These are phyloP conservation scores for Lutjanus campechanus DNA, from an alignment of 2,797 vertebrate genomes.

Conservation along the genomic window DNA sequence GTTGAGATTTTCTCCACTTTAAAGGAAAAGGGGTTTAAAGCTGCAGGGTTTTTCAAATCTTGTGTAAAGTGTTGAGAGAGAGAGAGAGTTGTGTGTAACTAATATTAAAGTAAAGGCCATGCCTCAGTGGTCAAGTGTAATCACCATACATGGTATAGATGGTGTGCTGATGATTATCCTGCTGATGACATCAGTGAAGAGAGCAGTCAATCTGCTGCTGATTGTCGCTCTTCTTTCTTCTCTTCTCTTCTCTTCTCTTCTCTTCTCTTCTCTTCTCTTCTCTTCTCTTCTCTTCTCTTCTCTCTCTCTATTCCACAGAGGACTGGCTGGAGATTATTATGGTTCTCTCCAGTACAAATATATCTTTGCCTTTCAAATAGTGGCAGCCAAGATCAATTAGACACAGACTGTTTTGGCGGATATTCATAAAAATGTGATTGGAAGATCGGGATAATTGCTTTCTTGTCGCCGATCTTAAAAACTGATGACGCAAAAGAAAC, in stretches of 20 bases:
- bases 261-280: background rate
- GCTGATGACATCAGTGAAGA: constrained; percentile 32
- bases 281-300: background rate
- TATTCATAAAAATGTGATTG: no score
- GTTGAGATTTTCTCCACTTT: background rate
- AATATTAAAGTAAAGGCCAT: background rate
- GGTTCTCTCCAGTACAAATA: constrained; percentile 4
- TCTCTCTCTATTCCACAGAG: no score
- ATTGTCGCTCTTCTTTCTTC: constrained; percentile 27
- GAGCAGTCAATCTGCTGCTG: constrained; percentile 23
- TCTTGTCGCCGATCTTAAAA: no score
- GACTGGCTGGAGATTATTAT: background rate
- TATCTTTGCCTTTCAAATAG: background rate
- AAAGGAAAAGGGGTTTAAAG: background rate
- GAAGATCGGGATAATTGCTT: no score
- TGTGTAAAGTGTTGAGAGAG: background rate
- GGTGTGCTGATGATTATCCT: constrained; percentile 34
- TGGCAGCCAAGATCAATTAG: no score
- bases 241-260: constrained; percentile 1
- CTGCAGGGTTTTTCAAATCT: background rate
- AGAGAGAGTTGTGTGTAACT: background rate
- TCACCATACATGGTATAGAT: constrained; percentile 2
- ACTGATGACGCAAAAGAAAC: no score
- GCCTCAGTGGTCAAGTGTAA: background rate
- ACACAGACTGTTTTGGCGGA: no score